These are phyloP conservation scores for Salvator merianae DNA, from an alignment of 2,113 vertebrate genomes.

Conservation along the genomic window DNA sequence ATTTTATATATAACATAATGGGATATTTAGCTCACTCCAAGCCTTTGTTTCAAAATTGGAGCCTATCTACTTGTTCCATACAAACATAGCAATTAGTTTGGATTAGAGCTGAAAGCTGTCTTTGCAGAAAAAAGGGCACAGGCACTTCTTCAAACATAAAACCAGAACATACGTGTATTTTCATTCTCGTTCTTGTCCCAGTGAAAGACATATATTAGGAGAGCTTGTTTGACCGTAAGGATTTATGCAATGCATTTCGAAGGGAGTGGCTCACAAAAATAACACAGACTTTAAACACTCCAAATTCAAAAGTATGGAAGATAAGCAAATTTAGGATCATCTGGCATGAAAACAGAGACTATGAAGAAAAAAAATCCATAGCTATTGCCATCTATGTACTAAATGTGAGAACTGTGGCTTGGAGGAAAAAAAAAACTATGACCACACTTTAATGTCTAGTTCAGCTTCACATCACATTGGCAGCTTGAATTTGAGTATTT, in stretches of 20 bases:
- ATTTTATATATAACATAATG: constrained; percentile 48
- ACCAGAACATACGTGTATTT: constrained; percentile 9
- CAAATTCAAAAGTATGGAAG: background rate
- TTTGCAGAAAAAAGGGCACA: background rate
- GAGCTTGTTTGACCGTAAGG: background rate
- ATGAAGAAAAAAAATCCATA: background rate
- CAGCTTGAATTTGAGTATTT: background rate
- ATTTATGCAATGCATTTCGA: background rate
- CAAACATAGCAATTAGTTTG: constrained; percentile 30
- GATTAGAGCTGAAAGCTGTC: constrained; percentile 19
- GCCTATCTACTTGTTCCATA: constrained; percentile 28
- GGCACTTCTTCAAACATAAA: constrained; percentile 7
- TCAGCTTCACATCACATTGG: background rate
- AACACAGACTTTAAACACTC: background rate
- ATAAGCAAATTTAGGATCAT: background rate
- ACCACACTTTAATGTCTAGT: background rate
- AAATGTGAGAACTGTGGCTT: background rate
- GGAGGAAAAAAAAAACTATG: background rate
- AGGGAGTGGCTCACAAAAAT: background rate
- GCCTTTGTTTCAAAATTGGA: constrained; percentile 37
- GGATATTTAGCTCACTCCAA: constrained; percentile 43
- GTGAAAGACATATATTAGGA: background rate
- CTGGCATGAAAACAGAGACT: background rate
- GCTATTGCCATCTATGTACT: background rate
- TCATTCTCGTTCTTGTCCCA: background rate